Base-by-base conservation (phyloP, 2,113 vertebrate genomes). In the Chrysochloris asiatica region DNA sequence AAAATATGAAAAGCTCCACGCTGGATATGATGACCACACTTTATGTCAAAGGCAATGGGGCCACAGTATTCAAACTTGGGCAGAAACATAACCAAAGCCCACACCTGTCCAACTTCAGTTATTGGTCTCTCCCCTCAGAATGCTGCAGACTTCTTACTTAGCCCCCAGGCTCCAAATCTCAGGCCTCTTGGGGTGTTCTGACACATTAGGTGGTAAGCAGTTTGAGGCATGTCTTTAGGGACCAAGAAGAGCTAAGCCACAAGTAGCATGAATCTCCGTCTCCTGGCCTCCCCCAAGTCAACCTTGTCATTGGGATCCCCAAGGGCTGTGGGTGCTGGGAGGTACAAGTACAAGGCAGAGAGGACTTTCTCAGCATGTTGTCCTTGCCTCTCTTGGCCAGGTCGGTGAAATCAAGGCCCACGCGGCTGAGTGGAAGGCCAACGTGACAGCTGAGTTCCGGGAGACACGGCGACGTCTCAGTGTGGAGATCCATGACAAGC, bases 401-500 rank as follows among this genome's bases (percentile, higher is more conserved):
- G 99, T 99, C 1, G 99, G 99, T 26, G 99, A 99, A 96, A 98
- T 99, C 95, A 99, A 99, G 97, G 99, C 99, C 86, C 99, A 99
- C 0, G 99, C 99, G 0, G 99, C 98, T 0, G 99, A 99, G 91
- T 99, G 99, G 99, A 99, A 99, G 96, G 99, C 99, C 6, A 99
- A 99, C 0, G 98, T 99, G 54, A 99, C 98, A 0, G 99, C 99
- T 0, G 99, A 99, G 97, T 99, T 99, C 94, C 98, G 99, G 72
- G 99, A 99, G 97, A 99, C 99, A 0, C 97, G 99, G 33, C 96
- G 99, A 16, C 98, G 99, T 17, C 98, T 99, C 56, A 99, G 99
- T 0, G 99, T 99, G 6, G 99, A 99, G 97, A 98, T 99, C 96
- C 99, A 99, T 0, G 99, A 99, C 97, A 99, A 99, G 91, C 98